Evolutionary conservation across 1,140 invertebrate species (phyloP).

Genomic region (Drosophila pectinifera): DNA sequence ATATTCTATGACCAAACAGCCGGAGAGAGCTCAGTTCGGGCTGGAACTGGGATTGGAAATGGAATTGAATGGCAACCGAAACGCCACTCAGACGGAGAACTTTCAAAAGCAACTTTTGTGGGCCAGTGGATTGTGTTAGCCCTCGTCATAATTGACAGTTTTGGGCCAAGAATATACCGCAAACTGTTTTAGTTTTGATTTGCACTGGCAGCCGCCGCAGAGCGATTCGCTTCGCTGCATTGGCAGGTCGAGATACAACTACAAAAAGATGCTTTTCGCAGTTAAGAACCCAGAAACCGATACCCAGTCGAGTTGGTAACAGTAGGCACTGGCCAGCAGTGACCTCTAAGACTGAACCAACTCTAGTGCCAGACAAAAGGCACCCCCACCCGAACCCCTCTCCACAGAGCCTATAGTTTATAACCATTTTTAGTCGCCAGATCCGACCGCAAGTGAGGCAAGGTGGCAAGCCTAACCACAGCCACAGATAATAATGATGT

Average conservation of each 20-base stretch:
- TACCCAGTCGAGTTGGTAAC: conserved; percentile 29
- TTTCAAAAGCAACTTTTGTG: conserved; percentile 40
- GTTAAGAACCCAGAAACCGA: conserved; percentile 17
- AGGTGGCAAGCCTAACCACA: conserved; percentile 74
- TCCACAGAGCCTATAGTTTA: conserved; percentile 2
- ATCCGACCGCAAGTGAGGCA: conserved; percentile 57
- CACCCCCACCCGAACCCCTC: conserved; percentile 9
- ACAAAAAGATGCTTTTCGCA: conserved; percentile 33
- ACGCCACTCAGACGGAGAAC: conserved; percentile 33
- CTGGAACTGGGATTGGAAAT: neutral
- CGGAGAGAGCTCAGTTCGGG: neutral
- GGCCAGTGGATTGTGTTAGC: conserved; percentile 35
- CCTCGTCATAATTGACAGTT: conserved; percentile 77
- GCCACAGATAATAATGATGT: conserved; percentile 36
- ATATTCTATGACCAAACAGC: neutral
- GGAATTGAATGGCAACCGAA: neutral
- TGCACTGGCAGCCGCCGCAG: conserved; percentile 55
- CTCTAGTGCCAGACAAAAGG: conserved; percentile 44
- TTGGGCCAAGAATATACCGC: conserved; percentile 79
- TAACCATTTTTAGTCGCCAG: conserved; percentile 12
- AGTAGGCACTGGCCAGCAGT: conserved; percentile 36
- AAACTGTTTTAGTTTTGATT: conserved; percentile 74
- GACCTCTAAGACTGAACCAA: conserved; percentile 70
- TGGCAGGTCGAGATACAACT: conserved; percentile 51
- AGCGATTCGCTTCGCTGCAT: conserved; percentile 71